phyloP scores from a whole-genome alignment of 2,888 invertebrate species.

The Gerosis bhagava region DNA sequence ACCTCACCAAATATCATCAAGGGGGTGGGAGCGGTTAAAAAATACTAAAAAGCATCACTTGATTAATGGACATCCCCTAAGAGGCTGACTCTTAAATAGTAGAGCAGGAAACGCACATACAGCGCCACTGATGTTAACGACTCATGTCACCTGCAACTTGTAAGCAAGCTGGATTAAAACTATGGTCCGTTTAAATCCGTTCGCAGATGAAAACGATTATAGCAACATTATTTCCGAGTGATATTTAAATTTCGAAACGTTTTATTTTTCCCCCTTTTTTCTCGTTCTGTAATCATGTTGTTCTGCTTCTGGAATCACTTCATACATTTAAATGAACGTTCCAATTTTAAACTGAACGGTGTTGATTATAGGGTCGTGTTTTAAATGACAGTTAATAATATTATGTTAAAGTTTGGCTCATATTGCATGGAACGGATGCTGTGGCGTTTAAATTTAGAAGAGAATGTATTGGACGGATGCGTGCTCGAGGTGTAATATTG shows the following conservation, averaged over 20 bases:
- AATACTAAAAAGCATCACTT: too few species aligned
- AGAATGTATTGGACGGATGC: slow-evolving; percentile 54
- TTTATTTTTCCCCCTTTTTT: slow-evolving; percentile 48
- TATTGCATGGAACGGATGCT: slow-evolving; percentile 51
- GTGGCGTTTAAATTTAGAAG: slow-evolving; percentile 54
- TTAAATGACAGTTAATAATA: slow-evolving; percentile 29
- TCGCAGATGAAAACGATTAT: slow-evolving; percentile 27
- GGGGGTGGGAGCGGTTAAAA: too few species aligned
- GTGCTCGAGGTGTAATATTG: slow-evolving; percentile 56
- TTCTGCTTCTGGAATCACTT: slow-evolving; percentile 51
- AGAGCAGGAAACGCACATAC: too few species aligned
- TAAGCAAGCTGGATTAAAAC: too few species aligned
- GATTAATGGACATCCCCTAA: too few species aligned
- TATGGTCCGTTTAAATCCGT: too few species aligned
- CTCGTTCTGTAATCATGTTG: slow-evolving; percentile 47
- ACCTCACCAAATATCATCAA: too few species aligned
- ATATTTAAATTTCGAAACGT: slow-evolving; percentile 56
- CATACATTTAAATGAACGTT: slow-evolving; percentile 35
- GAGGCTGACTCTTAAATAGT: too few species aligned
- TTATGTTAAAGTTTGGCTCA: slow-evolving; percentile 48
- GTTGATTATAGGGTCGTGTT: slow-evolving; percentile 33
- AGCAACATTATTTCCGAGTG: slow-evolving; percentile 47
- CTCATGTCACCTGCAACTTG: too few species aligned
- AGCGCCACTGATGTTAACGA: too few species aligned
- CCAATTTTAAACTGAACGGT: slow-evolving; percentile 33